Evolutionary conservation across 2,888 invertebrate genomes (phyloP).

Genomic region (Drosophila prostipennis): DNA sequence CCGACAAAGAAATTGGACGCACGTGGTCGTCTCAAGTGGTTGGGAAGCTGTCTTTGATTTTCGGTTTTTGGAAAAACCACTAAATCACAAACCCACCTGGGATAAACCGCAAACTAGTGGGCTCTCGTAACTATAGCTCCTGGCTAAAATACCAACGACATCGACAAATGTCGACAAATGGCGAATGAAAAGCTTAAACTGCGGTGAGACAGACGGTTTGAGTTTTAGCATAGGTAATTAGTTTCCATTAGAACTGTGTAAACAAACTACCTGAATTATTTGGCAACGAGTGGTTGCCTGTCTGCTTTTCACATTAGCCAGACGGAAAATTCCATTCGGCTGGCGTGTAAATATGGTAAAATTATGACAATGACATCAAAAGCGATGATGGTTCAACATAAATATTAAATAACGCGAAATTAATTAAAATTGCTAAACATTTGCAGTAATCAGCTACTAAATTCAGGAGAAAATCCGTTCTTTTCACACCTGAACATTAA

Average conservation of each 20-base stretch:
- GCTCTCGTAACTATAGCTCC: slow-evolving; percentile 4
- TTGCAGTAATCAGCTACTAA: too few relatives aligned
- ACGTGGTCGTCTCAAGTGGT: slow-evolving; percentile 7
- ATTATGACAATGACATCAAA: too few relatives aligned
- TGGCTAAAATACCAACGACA: background rate
- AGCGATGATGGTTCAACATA: background rate
- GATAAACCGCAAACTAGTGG: slow-evolving; percentile 16
- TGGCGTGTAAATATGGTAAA: background rate
- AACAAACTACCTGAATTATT: slow-evolving; percentile 8
- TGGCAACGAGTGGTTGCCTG: background rate
- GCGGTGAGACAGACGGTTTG: slow-evolving; percentile 19
- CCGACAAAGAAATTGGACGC: slow-evolving; percentile 21
- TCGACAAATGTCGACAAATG: slow-evolving; percentile 23
- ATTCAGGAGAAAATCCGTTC: background rate
- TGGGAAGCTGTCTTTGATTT: background rate
- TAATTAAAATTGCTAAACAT: too few relatives aligned
- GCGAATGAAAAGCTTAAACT: slow-evolving; percentile 8
- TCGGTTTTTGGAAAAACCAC: slow-evolving; percentile 10
- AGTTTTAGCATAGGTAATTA: slow-evolving; percentile 19
- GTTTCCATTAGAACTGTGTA: slow-evolving; percentile 13
- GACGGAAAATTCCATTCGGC: background rate
- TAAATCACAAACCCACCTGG: slow-evolving; percentile 3
- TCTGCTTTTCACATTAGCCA: background rate
- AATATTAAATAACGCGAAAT: too few relatives aligned
- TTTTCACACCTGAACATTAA: background rate